Base-by-base conservation (phyloP, 2,797 vertebrate genomes). In the Sebastolobus altivelis region DNA sequence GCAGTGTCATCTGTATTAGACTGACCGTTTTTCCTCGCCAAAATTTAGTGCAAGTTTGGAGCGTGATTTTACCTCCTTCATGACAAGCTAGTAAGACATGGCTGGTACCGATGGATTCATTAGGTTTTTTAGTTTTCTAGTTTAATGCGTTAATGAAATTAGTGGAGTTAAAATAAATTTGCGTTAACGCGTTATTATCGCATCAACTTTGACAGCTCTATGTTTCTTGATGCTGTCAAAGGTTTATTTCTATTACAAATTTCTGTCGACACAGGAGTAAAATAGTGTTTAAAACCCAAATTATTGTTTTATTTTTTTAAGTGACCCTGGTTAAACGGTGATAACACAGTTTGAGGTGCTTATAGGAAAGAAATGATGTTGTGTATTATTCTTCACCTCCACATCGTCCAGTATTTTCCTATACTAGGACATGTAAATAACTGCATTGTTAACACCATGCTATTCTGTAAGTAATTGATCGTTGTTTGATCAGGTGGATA, bases 401-500 rank as follows among this genome's bases (percentile, higher is more conserved):
- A 16, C 10, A 8, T 46, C 2, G 4, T 43, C 14, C 20, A 27
- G 43, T 49, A 49, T 49, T 49, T 20, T 60, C 33, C 8, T 8
- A 0, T 7, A n/a, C 11, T 0, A 33, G 29, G 20, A 63, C 3
- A 18, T 22, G 25, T 40, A 0, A 27, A 31, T 58, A 33, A 20
- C 1, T 16, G 65, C 12, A 29, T 10, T 43, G 40, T 71, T 4
- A 54, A 59, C 72, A 29, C 33, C 20, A 0, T 12, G 18, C 18
- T 62, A 0, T 43, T 71, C 18, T 6, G 6, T 8, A 1, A 1
- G 33, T 60, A 69, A 72, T 16, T 59, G 33, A 31, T 62, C 33
- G 43, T 55, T 60, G 61, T 75, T 78, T 40, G 52, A 52, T 75
- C 72, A 65, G 75, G 40, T 82, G 59, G 18, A 55, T 27, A n/a